Conservation (phyloP, 2,888 invertebrate species). For the Neoitamus cyanurus region DNA sequence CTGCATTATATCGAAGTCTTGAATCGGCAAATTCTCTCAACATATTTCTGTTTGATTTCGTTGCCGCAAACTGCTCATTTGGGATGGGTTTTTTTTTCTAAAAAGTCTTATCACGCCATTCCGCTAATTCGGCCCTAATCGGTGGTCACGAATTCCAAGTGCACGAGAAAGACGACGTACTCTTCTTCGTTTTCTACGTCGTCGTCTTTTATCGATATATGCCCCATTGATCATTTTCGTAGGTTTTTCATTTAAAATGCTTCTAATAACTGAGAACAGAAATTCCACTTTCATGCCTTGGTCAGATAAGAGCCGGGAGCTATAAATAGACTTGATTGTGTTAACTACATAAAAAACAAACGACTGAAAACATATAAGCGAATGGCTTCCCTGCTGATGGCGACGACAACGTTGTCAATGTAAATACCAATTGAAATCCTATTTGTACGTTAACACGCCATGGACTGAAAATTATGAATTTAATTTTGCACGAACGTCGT, state of each 20-base stretch:
- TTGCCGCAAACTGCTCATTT: not conserved
- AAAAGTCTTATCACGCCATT: not conserved
- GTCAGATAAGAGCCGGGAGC: not conserved
- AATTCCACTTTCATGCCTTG: not conserved
- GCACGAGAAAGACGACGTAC: not conserved
- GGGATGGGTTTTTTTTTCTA: not conserved
- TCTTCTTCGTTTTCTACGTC: not conserved
- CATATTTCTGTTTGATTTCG: not conserved
- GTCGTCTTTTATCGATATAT: not conserved
- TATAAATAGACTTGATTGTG: not conserved
- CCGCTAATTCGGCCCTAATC: not conserved
- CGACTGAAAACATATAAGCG: not conserved
- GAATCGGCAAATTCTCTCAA: not conserved
- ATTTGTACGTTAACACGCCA: not conserved
- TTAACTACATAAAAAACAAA: not conserved
- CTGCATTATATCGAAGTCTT: not conserved
- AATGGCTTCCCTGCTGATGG: not conserved
- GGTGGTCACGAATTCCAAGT: not conserved
- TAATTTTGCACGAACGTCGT: not conserved
- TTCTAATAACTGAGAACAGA: not conserved
- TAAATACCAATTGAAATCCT: not conserved
- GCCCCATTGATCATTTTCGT: not conserved
- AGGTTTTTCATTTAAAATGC: not conserved
- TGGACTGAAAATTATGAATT: not conserved
- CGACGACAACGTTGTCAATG: not conserved